A percentile compares a stretch with the other conserved stretches of the same genome.
These are phyloP conservation scores for Bufotes viridis DNA, from an alignment of 2,797 vertebrate genomes.

Conservation along the genomic window DNA sequence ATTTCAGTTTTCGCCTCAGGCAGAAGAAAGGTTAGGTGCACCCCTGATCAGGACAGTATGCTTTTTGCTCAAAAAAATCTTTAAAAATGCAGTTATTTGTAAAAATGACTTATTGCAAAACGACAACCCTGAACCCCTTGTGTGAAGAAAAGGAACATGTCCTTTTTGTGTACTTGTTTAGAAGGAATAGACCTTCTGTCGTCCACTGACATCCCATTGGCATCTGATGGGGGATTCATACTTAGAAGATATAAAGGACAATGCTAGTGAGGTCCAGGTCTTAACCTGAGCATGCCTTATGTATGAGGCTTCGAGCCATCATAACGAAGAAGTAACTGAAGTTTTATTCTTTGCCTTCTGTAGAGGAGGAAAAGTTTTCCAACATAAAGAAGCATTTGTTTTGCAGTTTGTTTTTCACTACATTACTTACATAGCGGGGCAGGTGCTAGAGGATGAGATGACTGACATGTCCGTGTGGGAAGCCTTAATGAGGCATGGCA, in stretches of 20 bases:
- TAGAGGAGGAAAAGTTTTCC: background rate
- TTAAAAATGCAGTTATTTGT: no score
- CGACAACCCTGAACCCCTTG: no score
- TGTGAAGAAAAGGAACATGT: no score
- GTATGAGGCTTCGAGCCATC: background rate
- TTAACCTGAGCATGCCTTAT: background rate
- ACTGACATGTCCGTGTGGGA: background rate
- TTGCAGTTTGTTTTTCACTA: background rate
- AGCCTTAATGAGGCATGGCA: constrained; percentile 16
- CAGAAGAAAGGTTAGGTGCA: no score
- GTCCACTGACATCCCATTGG: background rate
- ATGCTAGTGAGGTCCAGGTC: background rate
- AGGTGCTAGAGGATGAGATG: constrained; percentile 9
- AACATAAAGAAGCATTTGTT: background rate
- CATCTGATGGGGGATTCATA: background rate
- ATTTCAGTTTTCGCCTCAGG: no score
- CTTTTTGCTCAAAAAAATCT: no score
- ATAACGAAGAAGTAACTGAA: background rate
- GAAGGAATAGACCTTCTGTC: background rate
- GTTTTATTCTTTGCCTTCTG: background rate
- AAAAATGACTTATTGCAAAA: no score
- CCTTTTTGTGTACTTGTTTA: no score
- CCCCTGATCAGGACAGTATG: no score
- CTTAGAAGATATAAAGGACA: background rate
- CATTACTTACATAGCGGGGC: constrained; percentile 1